A percentile compares a stretch with the other conserved stretches of the same genome.
phyloP scores from a whole-genome alignment of 2,113 vertebrate species.

The Pongo abelii region DNA sequence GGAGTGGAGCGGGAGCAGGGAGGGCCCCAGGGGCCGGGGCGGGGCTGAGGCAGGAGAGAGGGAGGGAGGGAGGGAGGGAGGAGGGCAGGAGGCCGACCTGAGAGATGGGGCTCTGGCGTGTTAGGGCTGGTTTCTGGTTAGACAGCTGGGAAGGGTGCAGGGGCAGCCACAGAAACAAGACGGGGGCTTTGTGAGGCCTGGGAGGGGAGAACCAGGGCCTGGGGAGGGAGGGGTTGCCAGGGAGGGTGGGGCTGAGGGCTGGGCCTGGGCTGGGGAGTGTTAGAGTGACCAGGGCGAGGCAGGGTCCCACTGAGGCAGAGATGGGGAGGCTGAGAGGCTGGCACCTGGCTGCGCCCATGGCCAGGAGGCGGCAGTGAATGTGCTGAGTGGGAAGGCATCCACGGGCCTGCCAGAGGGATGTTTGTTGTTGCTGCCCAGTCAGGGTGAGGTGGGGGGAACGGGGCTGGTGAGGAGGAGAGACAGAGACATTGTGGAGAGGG shows the following conservation, averaged over 20 bases:
- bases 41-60: not conserved
- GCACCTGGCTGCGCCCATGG: not conserved
- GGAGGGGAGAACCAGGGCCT: not conserved
- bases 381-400: slow-evolving; percentile 12
- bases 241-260: not conserved
- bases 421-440: not conserved
- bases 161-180: not conserved
- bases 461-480: not conserved
- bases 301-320: not conserved
- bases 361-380: not conserved
- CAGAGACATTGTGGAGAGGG: not conserved
- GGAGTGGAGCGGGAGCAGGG: not conserved
- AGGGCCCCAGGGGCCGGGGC: slow-evolving; percentile 61
- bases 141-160: not conserved
- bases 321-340: not conserved
- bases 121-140: slow-evolving; percentile 59
- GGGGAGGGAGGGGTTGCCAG: not conserved
- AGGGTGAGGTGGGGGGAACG: not conserved
- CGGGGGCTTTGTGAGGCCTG: accelerated
- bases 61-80: not conserved
- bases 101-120: slow-evolving; percentile 7
- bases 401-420: not conserved
- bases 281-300: not conserved
- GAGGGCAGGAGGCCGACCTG: not conserved
- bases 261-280: not conserved